phyloP scores from a whole-genome alignment of 2,113 vertebrate genomes.

The Oreochromis spilurus region DNA sequence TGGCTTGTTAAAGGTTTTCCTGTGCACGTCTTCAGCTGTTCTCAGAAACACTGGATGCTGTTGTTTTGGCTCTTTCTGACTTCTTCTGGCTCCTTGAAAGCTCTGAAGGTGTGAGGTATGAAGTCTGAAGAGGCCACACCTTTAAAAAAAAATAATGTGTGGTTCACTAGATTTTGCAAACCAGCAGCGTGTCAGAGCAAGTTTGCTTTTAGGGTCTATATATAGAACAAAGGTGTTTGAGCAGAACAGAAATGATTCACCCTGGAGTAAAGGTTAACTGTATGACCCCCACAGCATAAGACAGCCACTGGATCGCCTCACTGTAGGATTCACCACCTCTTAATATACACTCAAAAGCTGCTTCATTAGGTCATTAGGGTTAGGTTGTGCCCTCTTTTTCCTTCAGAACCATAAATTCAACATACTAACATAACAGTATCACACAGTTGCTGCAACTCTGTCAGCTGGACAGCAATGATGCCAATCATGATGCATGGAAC shows the following conservation, averaged over 20 bases:
- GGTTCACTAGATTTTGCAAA: background rate
- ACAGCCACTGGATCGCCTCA: background rate
- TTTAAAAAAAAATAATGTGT: background rate
- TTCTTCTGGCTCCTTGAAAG: background rate
- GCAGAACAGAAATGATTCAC: background rate
- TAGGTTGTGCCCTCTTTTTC: background rate
- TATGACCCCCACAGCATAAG: background rate
- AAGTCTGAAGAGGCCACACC: background rate
- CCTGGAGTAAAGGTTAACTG: background rate
- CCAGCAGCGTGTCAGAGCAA: accelerated
- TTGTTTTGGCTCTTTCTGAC: background rate
- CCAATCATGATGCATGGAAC: background rate
- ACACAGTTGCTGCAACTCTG: background rate
- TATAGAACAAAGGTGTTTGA: background rate
- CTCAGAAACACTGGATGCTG: background rate
- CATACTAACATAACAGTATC: background rate
- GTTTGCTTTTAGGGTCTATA: background rate
- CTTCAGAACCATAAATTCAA: background rate
- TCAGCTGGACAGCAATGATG: background rate
- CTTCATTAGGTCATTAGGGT: background rate
- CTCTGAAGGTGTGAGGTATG: background rate
- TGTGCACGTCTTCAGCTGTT: background rate
- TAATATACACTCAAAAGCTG: background rate
- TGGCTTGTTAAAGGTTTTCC: background rate
- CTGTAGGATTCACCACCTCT: background rate